Evolutionary conservation across 2,113 vertebrate species (phyloP), one percentile per base, ranked within the genome.

Genomic region (Onychostruthus taczanowskii): DNA sequence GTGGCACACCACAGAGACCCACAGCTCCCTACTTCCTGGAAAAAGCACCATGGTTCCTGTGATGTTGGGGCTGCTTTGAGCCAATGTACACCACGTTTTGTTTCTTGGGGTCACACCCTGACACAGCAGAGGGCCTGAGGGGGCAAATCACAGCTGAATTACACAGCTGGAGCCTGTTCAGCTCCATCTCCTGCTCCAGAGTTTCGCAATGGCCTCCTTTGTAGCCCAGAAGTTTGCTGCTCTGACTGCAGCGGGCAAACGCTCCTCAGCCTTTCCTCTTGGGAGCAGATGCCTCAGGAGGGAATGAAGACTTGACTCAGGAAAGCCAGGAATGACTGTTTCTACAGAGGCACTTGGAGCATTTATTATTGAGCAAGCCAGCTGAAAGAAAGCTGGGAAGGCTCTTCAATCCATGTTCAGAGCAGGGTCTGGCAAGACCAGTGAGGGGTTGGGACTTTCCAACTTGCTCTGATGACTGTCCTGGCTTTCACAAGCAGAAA

Each of bases 11-110:
- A 19, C 27, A 46, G 30, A 58, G 37, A 61, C 63, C 55, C 83
- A 19, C 0, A 0, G 52, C 16, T 33, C 61, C 39, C 43, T 24
- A 33, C 33, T 4, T 16, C 55, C 73, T 35, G 59, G 66, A 63
- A 53, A 18, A 5, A 1, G 47, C 62, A 78, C 16, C 50, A 10
- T 0, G 0, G 16, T 26, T 73, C 66, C 59, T 21, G 5, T 0
- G 13, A 14, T 11, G 43, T 11, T 67, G 23, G 0, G 19, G 33
- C 41, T n/a, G 43, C 20, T 43, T 61, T 11, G 41, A 68, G 63
- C 37, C 28, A 47, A 68, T 8, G 4, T 3, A 28, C 63, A 66
- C 22, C 26, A 15, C 1, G 0, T 33, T 76, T 35, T 30, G 9
- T 56, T 69, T 49, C 14, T 1, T n/a, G 37, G 49, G 44, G 39